phyloP scores from a whole-genome alignment of 2,797 vertebrate species.

The Melanotaenia boesemani region DNA sequence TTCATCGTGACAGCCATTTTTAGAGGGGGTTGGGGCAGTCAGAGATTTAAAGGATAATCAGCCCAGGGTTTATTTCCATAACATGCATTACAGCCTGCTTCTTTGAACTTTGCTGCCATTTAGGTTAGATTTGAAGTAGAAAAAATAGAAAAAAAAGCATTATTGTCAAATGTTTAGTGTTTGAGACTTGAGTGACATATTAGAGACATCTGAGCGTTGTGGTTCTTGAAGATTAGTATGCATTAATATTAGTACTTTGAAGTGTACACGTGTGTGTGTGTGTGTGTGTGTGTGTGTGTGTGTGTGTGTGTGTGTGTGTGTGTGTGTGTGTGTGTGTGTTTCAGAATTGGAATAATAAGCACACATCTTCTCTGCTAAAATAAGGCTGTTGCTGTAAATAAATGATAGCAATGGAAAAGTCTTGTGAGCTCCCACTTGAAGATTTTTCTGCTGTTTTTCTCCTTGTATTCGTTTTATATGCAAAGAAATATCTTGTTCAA shows the following conservation, averaged over 20 bases:
- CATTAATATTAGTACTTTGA: slow-evolving; percentile 84
- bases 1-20: slow-evolving; percentile 91
- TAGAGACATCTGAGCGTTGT: slow-evolving; percentile 77
- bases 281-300: slow-evolving; percentile 20
- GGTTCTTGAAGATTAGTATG: slow-evolving; percentile 80
- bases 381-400: slow-evolving; percentile 42
- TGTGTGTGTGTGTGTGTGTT: slow-evolving; percentile 2
- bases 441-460: slow-evolving; percentile 21
- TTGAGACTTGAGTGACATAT: slow-evolving; percentile 76
- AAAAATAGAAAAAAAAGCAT: slow-evolving; percentile 43
- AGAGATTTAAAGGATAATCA: slow-evolving; percentile 92
- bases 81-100: slow-evolving; percentile 83
- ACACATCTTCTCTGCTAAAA: slow-evolving; percentile 48
- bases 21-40: slow-evolving; percentile 89
- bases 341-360: slow-evolving; percentile 49
- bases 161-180: slow-evolving; percentile 76
- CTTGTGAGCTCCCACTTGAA: slow-evolving; percentile 27
- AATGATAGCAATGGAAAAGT: slow-evolving; percentile 40
- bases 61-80: slow-evolving; percentile 92
- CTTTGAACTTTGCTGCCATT: slow-evolving; percentile 84
- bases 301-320: slow-evolving; percentile 23
- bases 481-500: slow-evolving; percentile 36
- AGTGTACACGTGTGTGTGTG: slow-evolving; percentile 47
- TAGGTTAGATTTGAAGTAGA: slow-evolving; percentile 73
- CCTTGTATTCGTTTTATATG: slow-evolving; percentile 22